Evolutionary conservation across 1,140 invertebrate genomes (phyloP), one percentile per base, ranked within the genome.

Genomic region (Rhyacophila brunnea): DNA sequence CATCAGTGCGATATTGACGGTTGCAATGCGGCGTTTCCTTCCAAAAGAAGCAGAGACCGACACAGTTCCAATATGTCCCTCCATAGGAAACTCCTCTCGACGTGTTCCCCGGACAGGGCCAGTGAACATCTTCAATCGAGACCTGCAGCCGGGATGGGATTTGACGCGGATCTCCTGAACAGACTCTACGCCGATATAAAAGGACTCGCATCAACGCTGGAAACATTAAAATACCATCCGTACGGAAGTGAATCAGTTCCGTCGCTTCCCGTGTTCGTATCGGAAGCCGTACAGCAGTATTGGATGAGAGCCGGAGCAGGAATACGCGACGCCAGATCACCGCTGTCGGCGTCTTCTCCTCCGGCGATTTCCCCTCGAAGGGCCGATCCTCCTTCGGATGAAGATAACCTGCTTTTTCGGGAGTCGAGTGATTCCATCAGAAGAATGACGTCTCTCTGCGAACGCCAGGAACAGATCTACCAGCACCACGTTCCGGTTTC

Each of bases 1-100:
- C 93, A 96, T 72, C 90, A 88, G 38, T 96, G 93, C 75, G 92
- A 90, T 55, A 89, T 96, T 0, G 91, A 90, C 65, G 93, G 93
- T 1, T 96, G 93, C 70, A 93, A 93, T 71, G 93, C 93, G 1
- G 88, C 91, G 1, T 97, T 96, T 73, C 93, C 93, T 14, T 95
- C 93, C 3, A 94, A 95, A 68, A 77, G 93, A 49, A 94, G 91
- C 68, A 82, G 93, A 51, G 93, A 96, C 70, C 77, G 93, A n/a
- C 93, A 96, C 74, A 92, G 91, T 68, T 88, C 92, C 0, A 96
- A 97, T 71, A 78, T 92, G 54, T 94, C 95, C 68, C 82, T 96
- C 1, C 93, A 96, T 68, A 78, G 91, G 23, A 91, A 93, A 68
- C 76, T 93, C 11, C 68, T 93, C 20, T 92, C 90, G 4, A 92